These are phyloP conservation scores for Synergus gifuensis DNA, from an alignment of 2,888 invertebrate species.

Conservation along the genomic window DNA sequence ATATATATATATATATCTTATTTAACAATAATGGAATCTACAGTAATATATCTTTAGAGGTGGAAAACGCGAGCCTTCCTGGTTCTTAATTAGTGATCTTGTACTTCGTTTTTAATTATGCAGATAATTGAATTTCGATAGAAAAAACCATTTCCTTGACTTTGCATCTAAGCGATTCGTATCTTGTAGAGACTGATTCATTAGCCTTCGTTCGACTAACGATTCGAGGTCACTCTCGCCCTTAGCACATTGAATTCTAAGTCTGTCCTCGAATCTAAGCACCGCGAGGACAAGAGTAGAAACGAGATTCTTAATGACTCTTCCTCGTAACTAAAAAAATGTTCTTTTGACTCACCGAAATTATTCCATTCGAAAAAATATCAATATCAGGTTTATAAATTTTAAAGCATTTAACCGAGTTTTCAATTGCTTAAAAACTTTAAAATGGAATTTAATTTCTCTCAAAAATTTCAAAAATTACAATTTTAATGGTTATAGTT, in stretches of 20 bases:
- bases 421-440: too few relatives aligned
- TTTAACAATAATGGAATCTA: too few relatives aligned
- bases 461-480: too few relatives aligned
- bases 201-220: slow-evolving; percentile 44
- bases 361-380: background rate
- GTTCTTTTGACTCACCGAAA: slow-evolving; percentile 3
- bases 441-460: too few relatives aligned
- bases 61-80: background rate
- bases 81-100: background rate
- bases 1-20: too few relatives aligned
- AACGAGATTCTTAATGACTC: slow-evolving; percentile 12
- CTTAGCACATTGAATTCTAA: slow-evolving; percentile 45
- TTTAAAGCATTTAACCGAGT: too few relatives aligned
- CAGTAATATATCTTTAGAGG: too few relatives aligned
- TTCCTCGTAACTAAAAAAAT: slow-evolving; percentile 3
- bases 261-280: slow-evolving; percentile 40
- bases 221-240: slow-evolving; percentile 47
- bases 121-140: slow-evolving; percentile 10
- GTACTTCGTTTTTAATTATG: background rate
- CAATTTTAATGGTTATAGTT: too few relatives aligned
- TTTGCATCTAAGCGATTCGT: slow-evolving; percentile 8
- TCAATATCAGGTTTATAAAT: too few relatives aligned
- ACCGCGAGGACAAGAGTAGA: background rate
- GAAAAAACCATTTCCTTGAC: slow-evolving; percentile 10
- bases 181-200: slow-evolving; percentile 34